These are phyloP conservation scores for Dryocosmus kuriphilus DNA, from an alignment of 2,888 invertebrate genomes.

Conservation along the genomic window DNA sequence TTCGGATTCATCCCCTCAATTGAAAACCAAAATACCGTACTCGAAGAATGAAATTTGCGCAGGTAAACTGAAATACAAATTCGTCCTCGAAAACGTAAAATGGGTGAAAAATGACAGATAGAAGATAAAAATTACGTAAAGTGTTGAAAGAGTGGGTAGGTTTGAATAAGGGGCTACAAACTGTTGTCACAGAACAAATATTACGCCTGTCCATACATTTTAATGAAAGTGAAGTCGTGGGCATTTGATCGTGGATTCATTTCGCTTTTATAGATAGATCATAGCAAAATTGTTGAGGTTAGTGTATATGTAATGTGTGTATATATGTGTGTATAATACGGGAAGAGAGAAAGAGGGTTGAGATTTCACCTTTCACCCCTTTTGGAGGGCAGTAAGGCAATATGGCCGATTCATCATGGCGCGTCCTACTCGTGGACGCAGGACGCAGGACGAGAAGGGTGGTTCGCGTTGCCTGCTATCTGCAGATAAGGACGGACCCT, in stretches of 20 bases:
- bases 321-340: not conserved
- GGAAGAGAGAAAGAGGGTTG: not conserved
- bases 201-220: not conserved
- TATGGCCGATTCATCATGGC: slow-evolving; percentile 76
- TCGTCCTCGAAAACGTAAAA: not conserved
- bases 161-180: slow-evolving; percentile 8
- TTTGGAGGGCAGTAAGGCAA: slow-evolving; percentile 67
- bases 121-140: not conserved
- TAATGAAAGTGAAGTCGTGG: not conserved
- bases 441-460: slow-evolving; percentile 56
- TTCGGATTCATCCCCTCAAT: not conserved
- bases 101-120: not conserved
- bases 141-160: slow-evolving; percentile 3
- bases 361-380: slow-evolving; percentile 50
- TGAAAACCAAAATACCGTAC: not conserved
- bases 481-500: slow-evolving; percentile 76
- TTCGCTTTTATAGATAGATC: not conserved
- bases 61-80: not conserved
- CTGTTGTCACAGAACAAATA: slow-evolving; percentile 14
- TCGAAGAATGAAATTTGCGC: not conserved
- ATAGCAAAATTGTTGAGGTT: not conserved
- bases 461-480: slow-evolving; percentile 68
- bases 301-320: not conserved
- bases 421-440: slow-evolving; percentile 60
- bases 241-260: not conserved